Evolutionary conservation across 2,888 invertebrate species (phyloP).

Genomic region (Sisyra terminalis): DNA sequence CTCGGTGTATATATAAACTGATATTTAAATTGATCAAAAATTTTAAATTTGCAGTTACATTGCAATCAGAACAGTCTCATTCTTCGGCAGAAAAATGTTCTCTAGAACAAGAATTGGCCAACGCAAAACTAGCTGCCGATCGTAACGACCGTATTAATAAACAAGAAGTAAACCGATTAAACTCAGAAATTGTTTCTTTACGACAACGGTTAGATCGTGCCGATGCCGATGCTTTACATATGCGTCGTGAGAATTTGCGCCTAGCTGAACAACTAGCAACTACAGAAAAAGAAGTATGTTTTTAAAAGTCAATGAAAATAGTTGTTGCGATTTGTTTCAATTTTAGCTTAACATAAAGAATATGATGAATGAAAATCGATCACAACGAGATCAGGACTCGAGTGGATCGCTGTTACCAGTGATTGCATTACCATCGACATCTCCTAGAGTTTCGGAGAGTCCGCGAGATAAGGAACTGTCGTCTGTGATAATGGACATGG

Average conservation of each 20-base stretch:
- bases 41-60: conserved; percentile 45
- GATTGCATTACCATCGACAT: conserved; percentile 17
- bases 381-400: not conserved
- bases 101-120: conserved; percentile 62
- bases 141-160: conserved; percentile 57
- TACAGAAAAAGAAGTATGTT: conserved; percentile 60
- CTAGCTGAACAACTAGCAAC: conserved; percentile 62
- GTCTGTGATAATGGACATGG: conserved; percentile 60
- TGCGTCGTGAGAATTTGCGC: conserved; percentile 62
- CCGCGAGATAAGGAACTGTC: conserved; percentile 48
- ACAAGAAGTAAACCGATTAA: conserved; percentile 56
- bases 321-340: not conserved
- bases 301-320: not conserved
- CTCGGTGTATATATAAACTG: no score
- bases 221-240: conserved; percentile 65
- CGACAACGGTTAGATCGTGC: conserved; percentile 62
- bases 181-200: conserved; percentile 58
- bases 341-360: conserved; percentile 4
- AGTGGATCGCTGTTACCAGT: not conserved
- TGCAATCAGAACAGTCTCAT: conserved; percentile 63
- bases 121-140: conserved; percentile 44
- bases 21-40: no score
- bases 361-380: not conserved
- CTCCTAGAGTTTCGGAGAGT: conserved; percentile 17
- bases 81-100: conserved; percentile 63